phyloP scores from a whole-genome alignment of 2,888 invertebrate species.

The Papilio elwesi region DNA sequence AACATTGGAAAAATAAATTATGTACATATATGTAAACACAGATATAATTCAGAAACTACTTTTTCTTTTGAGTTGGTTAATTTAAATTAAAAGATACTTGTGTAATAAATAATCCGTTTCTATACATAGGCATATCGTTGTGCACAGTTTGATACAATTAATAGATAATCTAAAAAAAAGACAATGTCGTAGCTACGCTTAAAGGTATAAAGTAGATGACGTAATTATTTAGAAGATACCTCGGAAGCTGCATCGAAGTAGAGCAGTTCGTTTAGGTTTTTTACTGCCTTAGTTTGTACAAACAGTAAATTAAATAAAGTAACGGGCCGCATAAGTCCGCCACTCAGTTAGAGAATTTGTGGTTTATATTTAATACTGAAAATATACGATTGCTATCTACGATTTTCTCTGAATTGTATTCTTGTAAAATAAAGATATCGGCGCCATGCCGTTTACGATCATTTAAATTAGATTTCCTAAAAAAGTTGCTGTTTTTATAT shows the following conservation, averaged over 20 bases:
- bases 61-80: no score
- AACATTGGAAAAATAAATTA: no score
- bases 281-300: constrained; percentile 61
- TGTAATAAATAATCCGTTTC: no score
- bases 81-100: no score
- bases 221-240: constrained; percentile 44
- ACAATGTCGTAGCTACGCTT: background rate
- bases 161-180: background rate
- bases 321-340: constrained; percentile 10
- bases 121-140: background rate
- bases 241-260: constrained; percentile 45
- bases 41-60: no score
- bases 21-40: no score
- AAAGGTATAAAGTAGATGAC: constrained; percentile 2
- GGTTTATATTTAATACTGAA: constrained; percentile 13
- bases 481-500: no score
- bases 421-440: no score
- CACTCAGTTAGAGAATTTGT: constrained; percentile 38
- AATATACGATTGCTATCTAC: background rate
- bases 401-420: no score
- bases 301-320: constrained; percentile 73
- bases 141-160: background rate
- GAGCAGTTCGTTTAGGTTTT: constrained; percentile 49
- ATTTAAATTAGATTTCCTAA: no score
- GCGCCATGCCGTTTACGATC: no score